Evolutionary conservation across 2,888 invertebrate species (phyloP).

Genomic region (Drosophila setosimentum): DNA sequence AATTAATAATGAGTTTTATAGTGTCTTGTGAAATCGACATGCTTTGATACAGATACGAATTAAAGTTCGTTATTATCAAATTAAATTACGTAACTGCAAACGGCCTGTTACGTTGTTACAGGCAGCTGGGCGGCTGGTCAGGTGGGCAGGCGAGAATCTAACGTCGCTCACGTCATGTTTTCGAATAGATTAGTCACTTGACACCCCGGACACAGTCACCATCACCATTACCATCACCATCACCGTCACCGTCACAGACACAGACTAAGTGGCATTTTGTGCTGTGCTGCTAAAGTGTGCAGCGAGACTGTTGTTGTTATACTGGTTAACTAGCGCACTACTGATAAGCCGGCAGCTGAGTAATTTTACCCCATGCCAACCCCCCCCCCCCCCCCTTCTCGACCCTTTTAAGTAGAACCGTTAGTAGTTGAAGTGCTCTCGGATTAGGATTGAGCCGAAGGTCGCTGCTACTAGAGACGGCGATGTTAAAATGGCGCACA

Average conservation of each 20-base stretch:
- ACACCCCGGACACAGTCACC: constrained; percentile 9
- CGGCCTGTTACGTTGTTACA: background rate
- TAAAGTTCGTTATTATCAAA: background rate
- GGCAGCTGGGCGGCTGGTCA: background rate
- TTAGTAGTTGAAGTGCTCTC: constrained; percentile 2
- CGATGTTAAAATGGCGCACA: constrained; percentile 14
- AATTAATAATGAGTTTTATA: background rate
- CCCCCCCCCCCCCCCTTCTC: rapidly evolving
- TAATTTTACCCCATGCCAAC: constrained; percentile 13
- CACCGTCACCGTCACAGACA: constrained; percentile 44
- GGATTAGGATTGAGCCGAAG: constrained; percentile 30
- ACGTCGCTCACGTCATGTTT: background rate
- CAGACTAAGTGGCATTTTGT: constrained; percentile 68
- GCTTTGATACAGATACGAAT: background rate
- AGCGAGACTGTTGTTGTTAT: constrained; percentile 24
- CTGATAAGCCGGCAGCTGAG: constrained; percentile 48
- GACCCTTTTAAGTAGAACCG: background rate
- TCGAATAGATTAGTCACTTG: constrained; percentile 24
- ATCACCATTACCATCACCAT: too few relatives aligned
- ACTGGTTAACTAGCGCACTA: constrained; percentile 21
- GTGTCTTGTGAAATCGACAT: background rate
- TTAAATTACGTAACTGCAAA: background rate
- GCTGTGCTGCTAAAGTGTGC: constrained; percentile 10
- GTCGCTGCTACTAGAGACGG: constrained; percentile 12
- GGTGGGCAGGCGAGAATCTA: background rate